phyloP scores from a whole-genome alignment of 1,140 invertebrate genomes.

The Aphelenchoides fujianensis region DNA sequence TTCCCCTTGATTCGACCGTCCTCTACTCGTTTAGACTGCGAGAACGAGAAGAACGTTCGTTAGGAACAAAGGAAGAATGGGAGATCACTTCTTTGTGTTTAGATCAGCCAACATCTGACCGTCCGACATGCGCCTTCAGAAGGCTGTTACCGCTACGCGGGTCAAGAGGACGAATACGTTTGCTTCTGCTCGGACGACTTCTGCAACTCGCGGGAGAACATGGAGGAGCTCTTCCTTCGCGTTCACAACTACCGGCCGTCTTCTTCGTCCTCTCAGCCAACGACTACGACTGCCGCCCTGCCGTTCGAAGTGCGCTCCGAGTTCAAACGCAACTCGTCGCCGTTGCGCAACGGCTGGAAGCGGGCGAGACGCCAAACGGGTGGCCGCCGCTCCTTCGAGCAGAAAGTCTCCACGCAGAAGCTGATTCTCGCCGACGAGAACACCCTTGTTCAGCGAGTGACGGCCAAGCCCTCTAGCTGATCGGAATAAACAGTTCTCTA shows the following conservation, averaged over 20 bases:
- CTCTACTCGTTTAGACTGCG: too few relatives aligned
- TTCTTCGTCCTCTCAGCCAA: constrained; percentile 1
- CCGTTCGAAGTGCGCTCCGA: background rate
- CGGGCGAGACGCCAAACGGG: background rate
- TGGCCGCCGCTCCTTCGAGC: background rate
- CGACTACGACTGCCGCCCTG: background rate
- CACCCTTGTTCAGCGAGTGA: background rate
- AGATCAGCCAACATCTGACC: background rate
- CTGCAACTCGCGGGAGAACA: background rate
- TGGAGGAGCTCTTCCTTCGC: background rate
- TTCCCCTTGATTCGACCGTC: too few relatives aligned
- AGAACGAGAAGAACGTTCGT: constrained; percentile 9
- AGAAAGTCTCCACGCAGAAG: background rate
- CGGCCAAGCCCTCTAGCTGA: background rate
- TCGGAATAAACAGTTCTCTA: background rate
- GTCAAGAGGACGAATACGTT: background rate
- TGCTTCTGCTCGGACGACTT: background rate
- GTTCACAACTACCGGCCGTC: background rate
- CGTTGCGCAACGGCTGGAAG: background rate
- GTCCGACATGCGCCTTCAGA: background rate
- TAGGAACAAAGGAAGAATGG: too few relatives aligned
- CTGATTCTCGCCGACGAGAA: background rate
- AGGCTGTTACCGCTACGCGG: background rate
- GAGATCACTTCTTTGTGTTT: background rate
- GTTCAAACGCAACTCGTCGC: constrained; percentile 6